Conservation (phyloP, 1,140 invertebrate genomes). For the Nymphalis io region DNA sequence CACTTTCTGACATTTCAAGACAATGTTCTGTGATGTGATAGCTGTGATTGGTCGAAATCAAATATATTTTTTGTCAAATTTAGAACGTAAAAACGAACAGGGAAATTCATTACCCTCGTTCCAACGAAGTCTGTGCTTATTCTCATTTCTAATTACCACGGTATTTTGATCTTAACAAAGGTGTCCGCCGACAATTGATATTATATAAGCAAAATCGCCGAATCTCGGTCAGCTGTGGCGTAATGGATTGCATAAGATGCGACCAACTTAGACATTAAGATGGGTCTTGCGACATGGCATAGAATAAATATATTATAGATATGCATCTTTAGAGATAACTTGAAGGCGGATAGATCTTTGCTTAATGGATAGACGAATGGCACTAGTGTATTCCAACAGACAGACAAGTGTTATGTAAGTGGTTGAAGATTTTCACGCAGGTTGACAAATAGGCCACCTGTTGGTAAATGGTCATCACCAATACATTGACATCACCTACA, state of each 20-base stretch:
- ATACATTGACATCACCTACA: too few species aligned
- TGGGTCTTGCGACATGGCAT: constrained; percentile 61
- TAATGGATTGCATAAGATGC: constrained; percentile 71
- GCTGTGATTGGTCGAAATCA: not conserved
- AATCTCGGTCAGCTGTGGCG: constrained; percentile 72
- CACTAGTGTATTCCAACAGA: too few species aligned
- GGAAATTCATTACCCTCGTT: not conserved
- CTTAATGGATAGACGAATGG: too few species aligned
- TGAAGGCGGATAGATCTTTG: not conserved
- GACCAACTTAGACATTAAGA: constrained; percentile 65
- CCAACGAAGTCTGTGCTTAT: not conserved
- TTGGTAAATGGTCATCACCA: too few species aligned
- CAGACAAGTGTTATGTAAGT: too few species aligned
- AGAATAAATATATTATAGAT: constrained; percentile 38
- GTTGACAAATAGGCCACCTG: too few species aligned
- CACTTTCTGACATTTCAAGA: too few species aligned
- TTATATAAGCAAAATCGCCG: constrained; percentile 64
- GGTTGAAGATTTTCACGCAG: too few species aligned
- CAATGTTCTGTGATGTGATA: not conserved
- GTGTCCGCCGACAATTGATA: constrained; percentile 60
- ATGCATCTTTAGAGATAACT: not conserved
- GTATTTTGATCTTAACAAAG: constrained; percentile 34
- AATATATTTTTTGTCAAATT: not conserved
- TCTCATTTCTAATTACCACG: constrained; percentile 28
- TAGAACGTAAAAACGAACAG: not conserved